phyloP scores from a whole-genome alignment of 2,113 vertebrate genomes.

The Pyrgilauda ruficollis region DNA sequence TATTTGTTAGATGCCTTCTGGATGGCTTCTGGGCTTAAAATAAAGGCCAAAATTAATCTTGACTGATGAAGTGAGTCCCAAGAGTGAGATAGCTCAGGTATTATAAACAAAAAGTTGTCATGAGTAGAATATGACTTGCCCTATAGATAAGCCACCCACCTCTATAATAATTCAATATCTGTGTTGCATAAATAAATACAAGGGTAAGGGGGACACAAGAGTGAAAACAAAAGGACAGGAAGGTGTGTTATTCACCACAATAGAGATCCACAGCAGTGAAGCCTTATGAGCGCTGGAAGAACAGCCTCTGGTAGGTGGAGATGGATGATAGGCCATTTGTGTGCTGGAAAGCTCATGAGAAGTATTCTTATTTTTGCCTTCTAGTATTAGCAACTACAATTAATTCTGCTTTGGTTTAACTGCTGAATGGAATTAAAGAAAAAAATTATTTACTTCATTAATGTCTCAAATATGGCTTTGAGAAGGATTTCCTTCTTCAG shows the following conservation, averaged over 20 bases:
- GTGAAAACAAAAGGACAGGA: neutral
- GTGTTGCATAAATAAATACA: neutral
- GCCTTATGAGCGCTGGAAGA: neutral
- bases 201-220: neutral
- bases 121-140: neutral
- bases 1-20: neutral
- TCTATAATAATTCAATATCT: neutral
- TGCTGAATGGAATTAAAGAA: neutral
- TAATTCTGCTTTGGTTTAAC: slow-evolving; percentile 4
- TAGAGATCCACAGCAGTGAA: neutral
- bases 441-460: neutral
- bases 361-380: slow-evolving; percentile 15
- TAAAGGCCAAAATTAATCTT: neutral
- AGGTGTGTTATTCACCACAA: neutral
- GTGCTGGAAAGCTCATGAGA: neutral
- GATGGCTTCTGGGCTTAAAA: neutral
- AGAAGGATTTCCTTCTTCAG: slow-evolving; percentile 1
- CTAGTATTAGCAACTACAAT: neutral
- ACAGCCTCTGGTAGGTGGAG: neutral
- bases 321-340: neutral
- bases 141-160: neutral
- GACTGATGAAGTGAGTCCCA: neutral
- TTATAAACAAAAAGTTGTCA: neutral
- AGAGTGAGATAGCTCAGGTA: neutral
- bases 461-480: neutral